These are phyloP conservation scores for Balanococcus diminutus DNA, from an alignment of 2,888 invertebrate species.

Conservation along the genomic window DNA sequence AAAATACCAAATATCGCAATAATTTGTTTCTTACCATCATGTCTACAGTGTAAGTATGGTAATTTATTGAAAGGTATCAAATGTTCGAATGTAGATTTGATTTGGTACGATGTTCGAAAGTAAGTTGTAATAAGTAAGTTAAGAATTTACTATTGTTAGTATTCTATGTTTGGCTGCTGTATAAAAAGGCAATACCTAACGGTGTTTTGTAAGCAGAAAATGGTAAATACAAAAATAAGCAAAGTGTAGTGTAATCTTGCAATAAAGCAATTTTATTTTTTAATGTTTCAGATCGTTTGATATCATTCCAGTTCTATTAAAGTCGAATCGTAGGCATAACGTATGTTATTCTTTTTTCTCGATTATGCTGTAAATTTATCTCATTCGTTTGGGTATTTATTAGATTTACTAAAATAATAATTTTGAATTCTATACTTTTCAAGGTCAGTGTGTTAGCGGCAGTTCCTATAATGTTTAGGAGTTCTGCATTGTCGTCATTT, in stretches of 20 bases:
- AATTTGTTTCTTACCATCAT: background rate
- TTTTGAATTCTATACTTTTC: constrained; percentile 36
- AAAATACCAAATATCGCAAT: background rate
- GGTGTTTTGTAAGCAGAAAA: constrained; percentile 1
- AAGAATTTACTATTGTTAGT: constrained; percentile 15
- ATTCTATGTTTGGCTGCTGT: constrained; percentile 5
- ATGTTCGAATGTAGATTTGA: constrained; percentile 5
- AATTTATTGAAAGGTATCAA: constrained; percentile 18
- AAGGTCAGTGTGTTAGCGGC: constrained; percentile 8
- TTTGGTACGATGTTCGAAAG: constrained; percentile 30
- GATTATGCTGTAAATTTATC: constrained; percentile 13
- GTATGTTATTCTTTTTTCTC: constrained; percentile 20
- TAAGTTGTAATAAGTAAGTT: constrained; percentile 44
- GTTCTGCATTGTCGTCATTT: constrained; percentile 15
- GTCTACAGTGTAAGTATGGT: constrained; percentile 32
- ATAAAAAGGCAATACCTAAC: constrained; percentile 9
- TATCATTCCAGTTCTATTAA: constrained; percentile 43
- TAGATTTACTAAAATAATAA: constrained; percentile 31
- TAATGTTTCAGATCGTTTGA: constrained; percentile 54
- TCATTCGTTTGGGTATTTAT: constrained; percentile 29
- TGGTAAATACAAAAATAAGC: constrained; percentile 13
- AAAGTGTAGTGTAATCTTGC: constrained; percentile 21
- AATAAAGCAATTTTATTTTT: constrained; percentile 40
- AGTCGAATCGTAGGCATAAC: constrained; percentile 20
- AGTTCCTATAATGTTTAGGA: constrained; percentile 19